A percentile compares a stretch with the other conserved stretches of the same genome.
phyloP scores from a whole-genome alignment of 2,888 invertebrate species.

The Biston stratarius region DNA sequence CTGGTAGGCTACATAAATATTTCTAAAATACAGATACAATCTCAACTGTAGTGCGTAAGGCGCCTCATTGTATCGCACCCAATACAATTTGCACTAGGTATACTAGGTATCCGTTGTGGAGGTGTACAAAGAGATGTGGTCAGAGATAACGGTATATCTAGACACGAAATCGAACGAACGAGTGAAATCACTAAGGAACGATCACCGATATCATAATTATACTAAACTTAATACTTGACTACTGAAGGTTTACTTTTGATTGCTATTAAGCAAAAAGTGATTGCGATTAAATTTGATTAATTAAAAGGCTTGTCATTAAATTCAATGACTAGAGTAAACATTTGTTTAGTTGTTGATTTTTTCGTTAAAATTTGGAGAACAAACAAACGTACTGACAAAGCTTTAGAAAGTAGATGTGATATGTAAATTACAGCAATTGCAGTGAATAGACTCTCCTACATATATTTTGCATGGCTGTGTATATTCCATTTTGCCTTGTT shows the following conservation, averaged over 20 bases:
- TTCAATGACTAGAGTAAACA: neutral
- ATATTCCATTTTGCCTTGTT: too few relatives aligned
- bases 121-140: neutral
- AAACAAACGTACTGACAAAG: too few relatives aligned
- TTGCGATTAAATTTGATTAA: neutral
- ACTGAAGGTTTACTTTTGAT: neutral
- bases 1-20: neutral
- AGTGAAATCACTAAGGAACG: neutral
- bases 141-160: neutral
- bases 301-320: neutral
- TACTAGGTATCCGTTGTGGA: constrained; percentile 1
- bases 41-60: neutral
- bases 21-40: neutral
- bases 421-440: constrained; percentile 3
- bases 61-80: neutral
- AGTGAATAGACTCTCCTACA: neutral
- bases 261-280: neutral
- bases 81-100: neutral
- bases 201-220: neutral
- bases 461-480: neutral
- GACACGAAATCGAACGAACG: neutral
- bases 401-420: neutral
- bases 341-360: neutral
- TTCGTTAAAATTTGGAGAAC: too few relatives aligned
- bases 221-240: neutral